phyloP scores from a whole-genome alignment of 2,888 invertebrate species.

The Hirtodrosophila confusa region DNA sequence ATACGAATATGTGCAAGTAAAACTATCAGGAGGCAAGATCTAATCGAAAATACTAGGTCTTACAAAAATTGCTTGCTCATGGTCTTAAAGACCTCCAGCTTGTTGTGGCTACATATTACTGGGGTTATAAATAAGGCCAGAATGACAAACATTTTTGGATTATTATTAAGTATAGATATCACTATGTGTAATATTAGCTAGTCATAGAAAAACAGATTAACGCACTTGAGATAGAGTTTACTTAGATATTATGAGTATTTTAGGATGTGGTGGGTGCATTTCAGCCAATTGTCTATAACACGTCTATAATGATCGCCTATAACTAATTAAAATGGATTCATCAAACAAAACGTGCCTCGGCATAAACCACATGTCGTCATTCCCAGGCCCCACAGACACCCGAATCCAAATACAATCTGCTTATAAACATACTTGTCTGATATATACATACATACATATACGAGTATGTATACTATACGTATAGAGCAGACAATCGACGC shows the following conservation, averaged over 20 bases:
- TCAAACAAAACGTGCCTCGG: slow-evolving; percentile 27
- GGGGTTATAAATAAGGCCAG: slow-evolving; percentile 21
- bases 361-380: slow-evolving; percentile 23
- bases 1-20: not conserved
- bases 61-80: slow-evolving; percentile 26
- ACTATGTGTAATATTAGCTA: not conserved
- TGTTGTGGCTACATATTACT: slow-evolving; percentile 4
- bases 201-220: slow-evolving; percentile 21
- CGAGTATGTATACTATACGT: no score
- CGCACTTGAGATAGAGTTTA: slow-evolving; percentile 11
- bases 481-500: not conserved
- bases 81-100: slow-evolving; percentile 8
- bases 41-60: slow-evolving; percentile 16
- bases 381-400: slow-evolving; percentile 2
- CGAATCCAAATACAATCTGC: not conserved
- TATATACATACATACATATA: no score
- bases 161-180: slow-evolving; percentile 17
- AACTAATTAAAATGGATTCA: slow-evolving; percentile 7
- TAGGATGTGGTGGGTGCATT: not conserved
- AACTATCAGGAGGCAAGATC: slow-evolving; percentile 45
- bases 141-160: slow-evolving; percentile 44
- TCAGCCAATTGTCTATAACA: not conserved
- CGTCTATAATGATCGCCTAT: slow-evolving; percentile 8
- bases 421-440: no score
- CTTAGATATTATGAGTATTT: not conserved